These are phyloP conservation scores for Telmatochromis brichardi DNA, from an alignment of 2,113 vertebrate genomes.

Conservation along the genomic window DNA sequence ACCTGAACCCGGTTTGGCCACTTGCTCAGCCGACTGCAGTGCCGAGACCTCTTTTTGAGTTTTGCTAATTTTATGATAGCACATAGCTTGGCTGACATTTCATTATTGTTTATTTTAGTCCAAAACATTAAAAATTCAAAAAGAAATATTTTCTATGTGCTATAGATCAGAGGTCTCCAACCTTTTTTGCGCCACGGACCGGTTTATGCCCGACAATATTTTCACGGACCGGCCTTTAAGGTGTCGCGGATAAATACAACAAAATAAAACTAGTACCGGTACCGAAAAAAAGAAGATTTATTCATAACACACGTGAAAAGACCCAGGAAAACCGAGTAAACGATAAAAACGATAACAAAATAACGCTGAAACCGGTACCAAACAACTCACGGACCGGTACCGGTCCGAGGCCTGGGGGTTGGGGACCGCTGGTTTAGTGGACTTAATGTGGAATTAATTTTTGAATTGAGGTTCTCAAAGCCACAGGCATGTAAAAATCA, in stretches of 20 bases:
- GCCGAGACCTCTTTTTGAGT: rapidly evolving
- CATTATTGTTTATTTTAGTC: background rate
- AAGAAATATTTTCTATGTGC: background rate
- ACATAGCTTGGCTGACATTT: rapidly evolving
- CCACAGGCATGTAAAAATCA: rapidly evolving
- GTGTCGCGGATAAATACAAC: too few relatives aligned
- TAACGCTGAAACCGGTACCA: too few relatives aligned
- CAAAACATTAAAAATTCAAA: background rate
- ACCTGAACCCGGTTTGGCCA: rapidly evolving
- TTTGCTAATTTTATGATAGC: background rate
- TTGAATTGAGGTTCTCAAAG: background rate
- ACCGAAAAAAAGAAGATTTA: too few relatives aligned
- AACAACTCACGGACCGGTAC: rapidly evolving
- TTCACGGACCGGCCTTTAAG: too few relatives aligned
- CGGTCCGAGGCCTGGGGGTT: too few relatives aligned
- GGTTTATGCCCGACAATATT: too few relatives aligned
- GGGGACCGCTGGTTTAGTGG: background rate
- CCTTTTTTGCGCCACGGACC: too few relatives aligned
- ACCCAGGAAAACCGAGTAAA: too few relatives aligned
- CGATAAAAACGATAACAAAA: too few relatives aligned
- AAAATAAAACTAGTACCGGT: rapidly evolving
- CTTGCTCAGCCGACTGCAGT: background rate
- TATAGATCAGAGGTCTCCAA: rapidly evolving
- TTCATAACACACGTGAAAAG: too few relatives aligned
- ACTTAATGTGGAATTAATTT: rapidly evolving